Base-by-base conservation (phyloP, 2,797 vertebrate genomes). In the Sebastolobus alascanus region DNA sequence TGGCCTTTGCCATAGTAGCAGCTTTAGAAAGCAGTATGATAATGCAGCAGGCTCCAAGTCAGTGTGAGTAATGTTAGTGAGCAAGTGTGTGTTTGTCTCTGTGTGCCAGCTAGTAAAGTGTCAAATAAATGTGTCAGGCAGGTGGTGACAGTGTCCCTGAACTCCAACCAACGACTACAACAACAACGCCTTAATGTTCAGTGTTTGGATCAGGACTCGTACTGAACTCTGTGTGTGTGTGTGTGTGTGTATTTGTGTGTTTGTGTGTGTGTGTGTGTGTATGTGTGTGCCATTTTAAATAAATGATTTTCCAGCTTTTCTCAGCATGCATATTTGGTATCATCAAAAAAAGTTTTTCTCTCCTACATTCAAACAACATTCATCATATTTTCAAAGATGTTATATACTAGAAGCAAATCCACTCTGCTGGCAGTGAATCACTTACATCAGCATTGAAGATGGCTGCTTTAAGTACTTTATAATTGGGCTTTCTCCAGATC, bases 61-160 rank as follows among this genome's bases (percentile, higher is more conserved):
- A 59, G n/a, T 16, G 67, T 25, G 18, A 13, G 38, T 50, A 35
- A 59, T 50, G 68, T 77, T 46, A 46, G 18, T 31, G 22, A 18
- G 35, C 55, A 52, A 52, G 38, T 9, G 18, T 22, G 63, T 6
- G 56, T 50, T 33, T 31, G 27, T 50, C 3, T 50, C 25, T 16
- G 38, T 61, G 58, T 33, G 40, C 70, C 70, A 78, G 71, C 82
- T 78, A 74, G 85, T 84, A 80, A 92, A 90, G 77, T 76, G 79
- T 81, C 83, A 89, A 61, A 84, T 75, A 89, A 61, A 84, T 75
- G 71, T 78, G 88, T 88, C 85, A 80, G 75, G 46, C 77, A 46
- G 81, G 73, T 56, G 78, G 77, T 85, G 80, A 90, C 89, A 70
- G 63, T 13, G 73, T 90, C 85, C 80, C 81, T 77, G 73, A 83